A percentile compares a stretch with the other conserved stretches of the same genome.
phyloP scores from a whole-genome alignment of 1,140 invertebrate species.

The Penaeus japonicus region DNA sequence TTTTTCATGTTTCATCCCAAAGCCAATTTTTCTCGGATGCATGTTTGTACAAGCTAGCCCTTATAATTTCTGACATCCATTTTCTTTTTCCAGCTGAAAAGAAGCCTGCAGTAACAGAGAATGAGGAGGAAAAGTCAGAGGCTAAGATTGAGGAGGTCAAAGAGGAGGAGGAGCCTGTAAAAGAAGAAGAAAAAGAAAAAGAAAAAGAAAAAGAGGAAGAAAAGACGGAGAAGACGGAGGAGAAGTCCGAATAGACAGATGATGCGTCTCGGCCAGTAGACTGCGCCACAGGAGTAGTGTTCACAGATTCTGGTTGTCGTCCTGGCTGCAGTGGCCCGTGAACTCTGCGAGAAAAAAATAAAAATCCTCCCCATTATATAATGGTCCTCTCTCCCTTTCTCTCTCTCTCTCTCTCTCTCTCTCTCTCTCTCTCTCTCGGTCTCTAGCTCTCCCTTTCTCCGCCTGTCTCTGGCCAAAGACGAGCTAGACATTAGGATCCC shows the following conservation, averaged over 20 bases:
- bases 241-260: not conserved
- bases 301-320: not conserved
- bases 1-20: not conserved
- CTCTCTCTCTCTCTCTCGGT: too few species aligned
- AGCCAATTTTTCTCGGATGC: not conserved
- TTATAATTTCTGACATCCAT: not conserved
- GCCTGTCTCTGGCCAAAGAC: not conserved
- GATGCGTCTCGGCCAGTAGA: not conserved
- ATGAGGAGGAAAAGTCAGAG: slow-evolving; percentile 3
- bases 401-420: too few species aligned
- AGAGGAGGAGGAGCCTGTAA: not conserved
- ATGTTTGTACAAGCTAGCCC: not conserved
- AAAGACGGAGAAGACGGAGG: not conserved
- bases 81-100: slow-evolving; percentile 11
- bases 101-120: slow-evolving; percentile 19
- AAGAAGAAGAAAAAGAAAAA: not conserved
- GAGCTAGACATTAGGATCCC: not conserved
- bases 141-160: slow-evolving; percentile 12
- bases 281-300: not conserved
- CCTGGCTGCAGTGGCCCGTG: not conserved
- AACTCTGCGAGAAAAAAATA: not conserved
- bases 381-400: too few species aligned
- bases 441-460: too few species aligned
- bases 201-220: not conserved
- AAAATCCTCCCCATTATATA: too few species aligned